Base-by-base conservation (phyloP, 1,140 invertebrate genomes). In the Dreissena polymorpha region DNA sequence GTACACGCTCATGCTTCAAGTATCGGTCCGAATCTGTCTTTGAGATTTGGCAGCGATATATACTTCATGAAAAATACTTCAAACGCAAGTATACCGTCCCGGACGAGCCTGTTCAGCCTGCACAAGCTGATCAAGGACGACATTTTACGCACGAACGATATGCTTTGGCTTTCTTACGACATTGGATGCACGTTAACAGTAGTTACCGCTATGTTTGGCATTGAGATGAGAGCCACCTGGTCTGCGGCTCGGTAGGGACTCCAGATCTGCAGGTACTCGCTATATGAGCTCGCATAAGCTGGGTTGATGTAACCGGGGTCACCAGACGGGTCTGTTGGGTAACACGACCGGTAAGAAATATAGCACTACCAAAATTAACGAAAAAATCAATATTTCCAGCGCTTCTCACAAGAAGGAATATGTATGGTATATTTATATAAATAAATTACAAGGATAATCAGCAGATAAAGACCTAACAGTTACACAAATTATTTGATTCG, bases 161-260 rank as follows among this genome's bases (percentile, higher is more conserved):
- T 39, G 39, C 39, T 39, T 8, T 2, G 39, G 39, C 8, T 39
- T 39, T 39, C 39, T 39, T 8, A 39, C 39, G 39, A 39, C 3
- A 39, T 39, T 39, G 2, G 39, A 39, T 39, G 8, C 39, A 5
- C 8, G 39, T 39, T 39, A 8, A 5, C 8, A 39, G 39, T 39
- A 39, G 39, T 76, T 68, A 88, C 88, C 85, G 84, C 68, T 67
- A 60, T 72, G 53, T 85, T 49, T 13, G 87, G 84, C 60, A 87
- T 74, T 7, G 86, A 86, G 18, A 89, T 88, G 21, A 79, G 79
- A 14, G 86, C 86, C n/a, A 83, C 82, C 27, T 88, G 84, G 63
- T 89, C 88, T 14, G 80, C 83, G 10, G 87, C 86, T 67, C 87
- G 72, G 71, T 89, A 89, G 2, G 88, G 88, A 60, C 84, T 88